Base-by-base conservation (phyloP, 2,113 vertebrate genomes). In the Chloropsis cyanopogon region DNA sequence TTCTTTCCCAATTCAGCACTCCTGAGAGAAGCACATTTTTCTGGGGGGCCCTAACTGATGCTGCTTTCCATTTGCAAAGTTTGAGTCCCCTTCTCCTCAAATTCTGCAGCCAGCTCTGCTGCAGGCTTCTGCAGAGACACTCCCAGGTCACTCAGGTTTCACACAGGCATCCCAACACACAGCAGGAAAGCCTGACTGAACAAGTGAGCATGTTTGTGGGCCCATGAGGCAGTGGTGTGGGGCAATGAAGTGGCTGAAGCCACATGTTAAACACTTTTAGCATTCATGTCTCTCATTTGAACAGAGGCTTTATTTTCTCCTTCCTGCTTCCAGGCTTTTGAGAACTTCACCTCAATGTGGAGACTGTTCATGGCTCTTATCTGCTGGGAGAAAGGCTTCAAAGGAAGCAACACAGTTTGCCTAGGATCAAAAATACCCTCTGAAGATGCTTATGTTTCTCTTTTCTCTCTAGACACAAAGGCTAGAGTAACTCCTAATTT, bases 81-180 rank as follows among this genome's bases (percentile, higher is more conserved):
- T 16, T 65, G 20, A 54, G 13, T 18, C 5, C 3, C n/a, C 23
- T 50, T 64, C 25, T 42, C 4, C 37, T 72, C 77, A 12, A 33
- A 44, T 20, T 65, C 64, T 73, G 42, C 54, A 57, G 6, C 41
- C 50, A 84, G 35, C 29, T 86, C 57, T 68, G 39, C 42, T 44
- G 25, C 5, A 15, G 10, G 12, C 11, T 53, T 11, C 14, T 3
- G 29, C 2, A 3, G 53, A 60, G 52, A 26, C 2, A 1, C 29
- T 26, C 59, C 14, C 5, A 66, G 65, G 33, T 71, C 52, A 12
- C 9, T 14, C 33, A 19, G 53, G 21, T 70, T 85, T 82, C 59
- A 18, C 33, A 31, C 20, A 24, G 44, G 44, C 50, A 6, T 56
- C 14, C 57, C 35, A 29, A 12, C 6, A 37, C n/a, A 11, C 18